These are phyloP conservation scores for Eublepharis macularius DNA, from an alignment of 2,113 vertebrate genomes.

Conservation along the genomic window DNA sequence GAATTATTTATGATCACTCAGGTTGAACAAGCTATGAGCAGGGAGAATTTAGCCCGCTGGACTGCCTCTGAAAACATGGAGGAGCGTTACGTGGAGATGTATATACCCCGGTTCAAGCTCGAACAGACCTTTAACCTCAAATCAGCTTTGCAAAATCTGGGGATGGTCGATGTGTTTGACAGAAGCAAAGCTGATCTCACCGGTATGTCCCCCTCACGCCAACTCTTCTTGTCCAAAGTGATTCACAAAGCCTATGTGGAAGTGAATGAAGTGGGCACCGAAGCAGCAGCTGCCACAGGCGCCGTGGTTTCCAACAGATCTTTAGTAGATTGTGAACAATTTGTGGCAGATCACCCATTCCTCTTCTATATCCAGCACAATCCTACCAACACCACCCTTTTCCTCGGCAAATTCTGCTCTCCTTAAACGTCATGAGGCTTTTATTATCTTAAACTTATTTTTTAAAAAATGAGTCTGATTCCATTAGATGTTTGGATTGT, in stretches of 20 bases:
- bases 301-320: slow-evolving; percentile 32
- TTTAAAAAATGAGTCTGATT: background rate
- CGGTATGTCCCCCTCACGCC: slow-evolving; percentile 64
- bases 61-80: slow-evolving; percentile 63
- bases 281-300: slow-evolving; percentile 62
- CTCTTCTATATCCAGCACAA: slow-evolving; percentile 74
- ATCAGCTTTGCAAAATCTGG: slow-evolving; percentile 66
- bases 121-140: slow-evolving; percentile 72
- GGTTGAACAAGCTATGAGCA: slow-evolving; percentile 70
- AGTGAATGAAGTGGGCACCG: slow-evolving; percentile 76
- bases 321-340: slow-evolving; percentile 43
- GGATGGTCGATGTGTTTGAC: slow-evolving; percentile 70
- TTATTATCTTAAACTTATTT: background rate
- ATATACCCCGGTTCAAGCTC: slow-evolving; percentile 72
- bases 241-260: slow-evolving; percentile 74
- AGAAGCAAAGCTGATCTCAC: slow-evolving; percentile 72
- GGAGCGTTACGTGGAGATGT: slow-evolving; percentile 61
- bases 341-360: slow-evolving; percentile 73
- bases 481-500: background rate
- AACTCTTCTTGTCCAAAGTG: slow-evolving; percentile 66
- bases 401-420: slow-evolving; percentile 70
- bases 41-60: slow-evolving; percentile 72
- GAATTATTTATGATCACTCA: slow-evolving; percentile 28
- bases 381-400: slow-evolving; percentile 60
- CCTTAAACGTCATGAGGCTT: slow-evolving; percentile 57